A percentile compares a stretch with the other conserved stretches of the same genome.
Conservation (phyloP, 2,888 invertebrate species). For the Margaritifera margaritifera region DNA sequence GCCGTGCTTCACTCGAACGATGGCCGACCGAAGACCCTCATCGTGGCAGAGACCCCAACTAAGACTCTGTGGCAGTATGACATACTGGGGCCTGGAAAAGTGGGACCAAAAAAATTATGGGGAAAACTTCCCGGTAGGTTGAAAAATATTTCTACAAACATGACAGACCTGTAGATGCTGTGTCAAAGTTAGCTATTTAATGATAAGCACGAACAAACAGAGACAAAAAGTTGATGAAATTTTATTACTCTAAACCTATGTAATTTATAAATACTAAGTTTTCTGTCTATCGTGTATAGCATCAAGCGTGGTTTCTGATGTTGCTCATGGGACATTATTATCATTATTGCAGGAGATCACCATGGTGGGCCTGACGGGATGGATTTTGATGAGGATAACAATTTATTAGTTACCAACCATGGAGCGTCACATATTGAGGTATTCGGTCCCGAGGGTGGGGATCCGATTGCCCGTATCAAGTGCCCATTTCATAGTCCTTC, state of each 20-base stretch:
- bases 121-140: conserved; percentile 60
- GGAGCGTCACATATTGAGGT: conserved; percentile 64
- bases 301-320: too few species aligned
- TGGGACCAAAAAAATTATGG: conserved; percentile 54
- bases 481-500: conserved; percentile 63
- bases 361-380: conserved; percentile 69
- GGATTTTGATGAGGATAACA: conserved; percentile 67
- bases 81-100: conserved; percentile 56
- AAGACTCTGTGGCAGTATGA: conserved; percentile 65
- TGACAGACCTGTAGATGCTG: background rate
- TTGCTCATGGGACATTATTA: too few species aligned
- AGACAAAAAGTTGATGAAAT: too few species aligned
- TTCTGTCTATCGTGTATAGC: too few species aligned
- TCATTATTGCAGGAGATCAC: conserved; percentile 45
- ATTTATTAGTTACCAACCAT: conserved; percentile 67
- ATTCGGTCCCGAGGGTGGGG: conserved; percentile 57
- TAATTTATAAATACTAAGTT: too few species aligned
- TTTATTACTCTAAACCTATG: too few species aligned
- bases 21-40: conserved; percentile 53
- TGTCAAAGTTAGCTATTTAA: too few species aligned
- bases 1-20: conserved; percentile 57
- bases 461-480: conserved; percentile 56
- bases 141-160: background rate
- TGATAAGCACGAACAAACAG: too few species aligned
- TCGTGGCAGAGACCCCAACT: conserved; percentile 67